Evolutionary conservation across 1,140 invertebrate genomes (phyloP).

Genomic region (Drosophila pseudoobscura): DNA sequence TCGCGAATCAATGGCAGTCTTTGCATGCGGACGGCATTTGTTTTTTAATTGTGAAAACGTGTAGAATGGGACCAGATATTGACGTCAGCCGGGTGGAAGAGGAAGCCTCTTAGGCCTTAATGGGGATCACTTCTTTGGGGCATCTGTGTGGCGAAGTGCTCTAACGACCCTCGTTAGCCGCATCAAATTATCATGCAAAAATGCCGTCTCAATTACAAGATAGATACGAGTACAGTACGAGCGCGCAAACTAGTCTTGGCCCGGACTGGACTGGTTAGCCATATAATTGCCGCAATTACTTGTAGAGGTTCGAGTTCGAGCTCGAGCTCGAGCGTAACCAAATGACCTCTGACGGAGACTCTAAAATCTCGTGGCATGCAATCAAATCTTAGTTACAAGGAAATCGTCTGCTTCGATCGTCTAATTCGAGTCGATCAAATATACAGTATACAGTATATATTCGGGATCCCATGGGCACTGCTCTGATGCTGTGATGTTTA

Average conservation of each 20-base stretch:
- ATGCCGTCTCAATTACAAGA: conserved; percentile 66
- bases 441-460: background rate
- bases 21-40: conserved; percentile 33
- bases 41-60: conserved; percentile 32
- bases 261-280: conserved; percentile 39
- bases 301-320: background rate
- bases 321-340: conserved; percentile 22
- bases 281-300: conserved; percentile 61
- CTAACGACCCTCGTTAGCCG: conserved; percentile 35
- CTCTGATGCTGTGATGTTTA: background rate
- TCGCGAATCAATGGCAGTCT: conserved; percentile 11
- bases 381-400: conserved; percentile 42
- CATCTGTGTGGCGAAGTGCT: conserved; percentile 14
- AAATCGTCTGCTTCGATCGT: conserved; percentile 30
- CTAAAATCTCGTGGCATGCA: conserved; percentile 22
- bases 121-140: conserved; percentile 20
- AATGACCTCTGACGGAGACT: conserved; percentile 57
- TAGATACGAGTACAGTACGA: conserved; percentile 12
- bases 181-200: conserved; percentile 69
- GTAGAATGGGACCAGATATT: conserved; percentile 19
- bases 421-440: conserved; percentile 20
- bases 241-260: conserved; percentile 5
- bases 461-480: background rate
- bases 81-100: conserved; percentile 35
- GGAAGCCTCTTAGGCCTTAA: conserved; percentile 17